Conservation (phyloP, 2,797 vertebrate genomes). For the Peromyscus aztecus region DNA sequence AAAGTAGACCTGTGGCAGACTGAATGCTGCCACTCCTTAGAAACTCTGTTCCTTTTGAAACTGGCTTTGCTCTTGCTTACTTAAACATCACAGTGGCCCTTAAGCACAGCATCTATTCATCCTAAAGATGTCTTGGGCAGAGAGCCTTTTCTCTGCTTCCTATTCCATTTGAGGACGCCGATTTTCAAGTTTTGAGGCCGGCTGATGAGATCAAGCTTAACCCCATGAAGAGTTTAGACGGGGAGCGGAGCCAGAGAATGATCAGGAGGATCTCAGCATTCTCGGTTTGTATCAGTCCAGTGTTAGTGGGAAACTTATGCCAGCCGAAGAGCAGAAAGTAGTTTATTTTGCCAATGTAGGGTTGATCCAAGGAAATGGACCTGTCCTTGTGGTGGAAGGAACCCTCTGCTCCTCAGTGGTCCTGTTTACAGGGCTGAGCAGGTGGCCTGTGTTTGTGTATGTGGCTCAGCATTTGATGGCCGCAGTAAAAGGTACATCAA, state of each 20-base stretch:
- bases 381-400: background rate
- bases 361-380: background rate
- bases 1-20: background rate
- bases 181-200: background rate
- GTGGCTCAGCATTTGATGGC: background rate
- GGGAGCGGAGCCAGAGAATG: background rate
- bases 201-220: background rate
- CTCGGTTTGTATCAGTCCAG: fast-evolving
- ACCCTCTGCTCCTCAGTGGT: too few relatives aligned
- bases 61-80: too few relatives aligned
- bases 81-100: fast-evolving
- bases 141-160: background rate
- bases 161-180: background rate
- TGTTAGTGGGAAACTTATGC: background rate
- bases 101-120: fast-evolving
- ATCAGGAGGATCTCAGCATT: fast-evolving
- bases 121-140: background rate
- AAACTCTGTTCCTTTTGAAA: fast-evolving
- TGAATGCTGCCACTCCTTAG: background rate
- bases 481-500: background rate
- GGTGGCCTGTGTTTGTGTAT: background rate
- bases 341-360: background rate
- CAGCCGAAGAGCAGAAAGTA: too few relatives aligned
- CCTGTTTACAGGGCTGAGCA: background rate
- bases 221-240: background rate